Conservation (phyloP, 2,797 vertebrate species). For the Tapirus indicus region DNA sequence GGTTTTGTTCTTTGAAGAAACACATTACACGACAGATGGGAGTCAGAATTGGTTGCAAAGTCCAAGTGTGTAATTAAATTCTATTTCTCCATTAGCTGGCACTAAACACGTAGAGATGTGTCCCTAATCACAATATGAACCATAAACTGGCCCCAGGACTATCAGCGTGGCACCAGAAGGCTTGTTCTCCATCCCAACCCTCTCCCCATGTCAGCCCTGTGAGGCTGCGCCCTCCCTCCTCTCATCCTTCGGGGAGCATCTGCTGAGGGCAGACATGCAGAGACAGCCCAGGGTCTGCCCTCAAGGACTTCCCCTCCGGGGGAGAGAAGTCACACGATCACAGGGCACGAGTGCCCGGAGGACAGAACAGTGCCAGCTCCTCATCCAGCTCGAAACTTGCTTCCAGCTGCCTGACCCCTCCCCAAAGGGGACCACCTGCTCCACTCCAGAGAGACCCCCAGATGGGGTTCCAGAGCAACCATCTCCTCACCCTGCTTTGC, state of each 20-base stretch:
- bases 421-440: not conserved
- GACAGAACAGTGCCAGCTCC: not conserved
- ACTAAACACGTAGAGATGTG: not conserved
- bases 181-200: accelerated
- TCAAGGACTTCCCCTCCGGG: not conserved
- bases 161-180: not conserved
- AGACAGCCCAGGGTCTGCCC: not conserved
- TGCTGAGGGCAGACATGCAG: too few species aligned
- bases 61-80: not conserved
- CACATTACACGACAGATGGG: not conserved
- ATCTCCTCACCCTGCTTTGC: not conserved
- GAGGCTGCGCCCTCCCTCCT: not conserved
- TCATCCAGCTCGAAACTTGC: not conserved
- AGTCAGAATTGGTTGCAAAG: accelerated
- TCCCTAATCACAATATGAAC: not conserved
- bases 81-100: not conserved
- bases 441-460: not conserved
- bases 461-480: not conserved
- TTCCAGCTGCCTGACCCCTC: not conserved
- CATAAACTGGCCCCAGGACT: too few species aligned
- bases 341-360: not conserved
- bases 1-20: not conserved
- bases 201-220: not conserved
- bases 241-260: too few species aligned
- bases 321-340: not conserved